Conservation (phyloP, 2,797 vertebrate genomes). For the Platalea minor region DNA sequence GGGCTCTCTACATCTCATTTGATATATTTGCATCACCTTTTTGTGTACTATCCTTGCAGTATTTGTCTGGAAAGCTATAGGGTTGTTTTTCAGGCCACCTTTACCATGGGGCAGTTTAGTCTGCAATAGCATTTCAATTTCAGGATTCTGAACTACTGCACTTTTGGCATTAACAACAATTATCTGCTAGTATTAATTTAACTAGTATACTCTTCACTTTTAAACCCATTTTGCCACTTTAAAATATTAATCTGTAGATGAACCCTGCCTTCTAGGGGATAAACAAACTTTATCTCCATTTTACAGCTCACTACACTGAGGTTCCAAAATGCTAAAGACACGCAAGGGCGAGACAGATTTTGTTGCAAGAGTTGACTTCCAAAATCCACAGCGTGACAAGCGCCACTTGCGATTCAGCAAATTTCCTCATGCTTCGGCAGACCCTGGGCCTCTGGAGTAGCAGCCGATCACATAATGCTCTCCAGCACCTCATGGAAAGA, state of each 20-base stretch:
- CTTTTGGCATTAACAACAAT: not conserved
- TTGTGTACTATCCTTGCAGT: not conserved
- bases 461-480: fast-evolving
- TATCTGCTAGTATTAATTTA: not conserved
- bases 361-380: not conserved
- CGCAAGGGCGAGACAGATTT: fast-evolving
- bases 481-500: not conserved
- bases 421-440: not conserved
- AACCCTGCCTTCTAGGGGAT: not conserved
- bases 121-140: not conserved
- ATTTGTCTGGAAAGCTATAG: not conserved
- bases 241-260: not conserved
- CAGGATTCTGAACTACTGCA: not conserved
- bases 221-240: not conserved
- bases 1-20: not conserved
- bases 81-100: fast-evolving
- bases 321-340: not conserved
- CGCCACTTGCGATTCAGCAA: not conserved
- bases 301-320: not conserved
- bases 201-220: not conserved
- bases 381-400: not conserved
- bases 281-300: not conserved
- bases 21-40: not conserved
- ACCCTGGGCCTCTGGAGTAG: not conserved
- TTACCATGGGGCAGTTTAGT: not conserved